Conservation (phyloP, 2,113 vertebrate genomes). For the Mobula birostris region DNA sequence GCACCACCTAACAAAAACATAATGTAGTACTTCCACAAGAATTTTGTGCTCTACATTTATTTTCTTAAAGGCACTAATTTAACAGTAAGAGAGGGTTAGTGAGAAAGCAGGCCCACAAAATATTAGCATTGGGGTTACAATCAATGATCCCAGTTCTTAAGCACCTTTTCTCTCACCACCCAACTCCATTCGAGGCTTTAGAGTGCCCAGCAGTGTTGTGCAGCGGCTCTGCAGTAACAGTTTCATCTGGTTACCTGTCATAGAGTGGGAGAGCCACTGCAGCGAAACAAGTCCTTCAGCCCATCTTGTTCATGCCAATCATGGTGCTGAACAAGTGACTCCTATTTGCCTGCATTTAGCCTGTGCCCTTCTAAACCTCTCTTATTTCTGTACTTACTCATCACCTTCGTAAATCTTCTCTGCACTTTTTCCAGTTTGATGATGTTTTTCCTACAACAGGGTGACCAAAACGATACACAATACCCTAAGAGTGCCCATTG, state of each 20-base stretch:
- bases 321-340: too few relatives aligned
- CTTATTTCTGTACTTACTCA: too few relatives aligned
- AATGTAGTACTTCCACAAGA: background rate
- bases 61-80: background rate
- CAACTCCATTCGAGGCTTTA: background rate
- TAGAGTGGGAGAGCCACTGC: too few relatives aligned
- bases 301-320: too few relatives aligned
- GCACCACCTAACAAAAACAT: background rate
- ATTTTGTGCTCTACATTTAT: background rate
- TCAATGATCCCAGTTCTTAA: background rate
- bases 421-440: too few relatives aligned
- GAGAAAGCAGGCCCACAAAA: background rate
- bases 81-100: background rate
- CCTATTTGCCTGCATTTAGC: too few relatives aligned
- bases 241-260: background rate
- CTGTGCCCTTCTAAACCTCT: too few relatives aligned
- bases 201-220: background rate
- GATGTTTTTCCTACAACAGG: too few relatives aligned
- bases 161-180: background rate
- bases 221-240: background rate
- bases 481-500: too few relatives aligned
- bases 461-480: too few relatives aligned
- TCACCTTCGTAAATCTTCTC: too few relatives aligned
- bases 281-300: too few relatives aligned
- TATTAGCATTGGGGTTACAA: background rate